Conservation (phyloP, 2,888 invertebrate genomes). For the Ennomos fuscantarius region DNA sequence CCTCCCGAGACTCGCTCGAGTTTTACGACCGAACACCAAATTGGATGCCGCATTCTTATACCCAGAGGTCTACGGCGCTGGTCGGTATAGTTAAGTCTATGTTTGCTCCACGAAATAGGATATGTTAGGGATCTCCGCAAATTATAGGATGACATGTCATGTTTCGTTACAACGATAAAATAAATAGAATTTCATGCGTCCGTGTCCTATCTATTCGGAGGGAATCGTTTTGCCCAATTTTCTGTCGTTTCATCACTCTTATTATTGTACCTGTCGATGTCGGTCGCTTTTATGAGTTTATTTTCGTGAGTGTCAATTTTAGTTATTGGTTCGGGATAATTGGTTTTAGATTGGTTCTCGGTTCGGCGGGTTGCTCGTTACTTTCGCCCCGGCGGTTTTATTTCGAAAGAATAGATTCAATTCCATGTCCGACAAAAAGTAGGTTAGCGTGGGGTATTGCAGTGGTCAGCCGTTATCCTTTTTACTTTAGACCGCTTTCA, state of each 20-base stretch:
- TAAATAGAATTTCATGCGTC: conserved; percentile 38
- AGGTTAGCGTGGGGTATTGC: conserved; percentile 11
- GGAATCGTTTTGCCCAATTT: conserved; percentile 33
- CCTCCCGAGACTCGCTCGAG: conserved; percentile 33
- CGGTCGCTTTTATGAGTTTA: conserved; percentile 34
- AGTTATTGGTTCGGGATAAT: conserved; percentile 41
- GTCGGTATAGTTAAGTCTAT: conserved; percentile 33
- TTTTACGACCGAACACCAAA: conserved; percentile 41
- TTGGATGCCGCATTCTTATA: conserved; percentile 35
- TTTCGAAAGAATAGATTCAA: conserved; percentile 27
- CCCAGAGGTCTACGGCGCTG: conserved; percentile 35
- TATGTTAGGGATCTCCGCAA: conserved; percentile 41
- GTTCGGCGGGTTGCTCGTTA: conserved; percentile 22
- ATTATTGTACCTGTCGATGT: conserved; percentile 40
- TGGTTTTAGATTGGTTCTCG: conserved; percentile 33
- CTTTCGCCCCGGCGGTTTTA: conserved; percentile 21
- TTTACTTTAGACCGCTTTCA: conserved; percentile 4
- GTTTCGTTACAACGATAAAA: conserved; percentile 43
- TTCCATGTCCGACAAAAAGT: conserved; percentile 19
- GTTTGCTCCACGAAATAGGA: conserved; percentile 37
- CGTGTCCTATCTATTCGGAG: conserved; percentile 36
- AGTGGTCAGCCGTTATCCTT: conserved; percentile 8
- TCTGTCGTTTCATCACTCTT: conserved; percentile 39
- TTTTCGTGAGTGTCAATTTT: conserved; percentile 44
- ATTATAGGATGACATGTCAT: conserved; percentile 46